These are phyloP conservation scores for Temnothorax curvispinosus DNA, from an alignment of 1,140 invertebrate species.

Conservation along the genomic window DNA sequence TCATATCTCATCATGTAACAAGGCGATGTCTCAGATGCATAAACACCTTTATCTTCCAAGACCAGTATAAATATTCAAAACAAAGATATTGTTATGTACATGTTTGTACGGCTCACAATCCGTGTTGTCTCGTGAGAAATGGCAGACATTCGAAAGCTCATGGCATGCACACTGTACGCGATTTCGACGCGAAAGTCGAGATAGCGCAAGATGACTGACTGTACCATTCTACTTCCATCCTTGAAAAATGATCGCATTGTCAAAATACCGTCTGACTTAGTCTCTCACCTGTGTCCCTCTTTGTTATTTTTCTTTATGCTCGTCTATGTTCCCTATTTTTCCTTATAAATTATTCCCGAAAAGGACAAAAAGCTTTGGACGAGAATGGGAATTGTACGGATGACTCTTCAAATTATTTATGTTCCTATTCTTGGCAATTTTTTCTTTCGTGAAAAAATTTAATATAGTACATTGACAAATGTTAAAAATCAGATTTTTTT, in stretches of 20 bases:
- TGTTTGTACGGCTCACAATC: not conserved
- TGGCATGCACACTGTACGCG: not conserved
- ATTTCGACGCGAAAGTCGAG: slow-evolving; percentile 41
- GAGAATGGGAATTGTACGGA: slow-evolving; percentile 13
- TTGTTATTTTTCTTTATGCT: slow-evolving; percentile 65
- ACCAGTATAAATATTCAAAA: slow-evolving; percentile 24
- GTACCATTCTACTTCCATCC: not conserved
- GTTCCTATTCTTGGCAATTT: not conserved
- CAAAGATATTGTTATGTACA: not conserved
- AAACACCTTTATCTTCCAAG: slow-evolving; percentile 43
- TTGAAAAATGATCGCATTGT: slow-evolving; percentile 73
- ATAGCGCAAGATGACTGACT: slow-evolving; percentile 37
- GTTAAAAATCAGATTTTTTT: not conserved
- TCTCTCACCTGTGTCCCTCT: slow-evolving; percentile 67
- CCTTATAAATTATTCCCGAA: slow-evolving; percentile 53
- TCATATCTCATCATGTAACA: not conserved
- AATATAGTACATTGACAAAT: not conserved
- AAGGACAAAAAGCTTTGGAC: slow-evolving; percentile 12
- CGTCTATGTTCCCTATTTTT: slow-evolving; percentile 52
- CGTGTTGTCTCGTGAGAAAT: slow-evolving; percentile 45
- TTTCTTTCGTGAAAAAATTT: not conserved
- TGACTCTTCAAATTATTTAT: slow-evolving; percentile 41
- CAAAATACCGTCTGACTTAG: slow-evolving; percentile 60
- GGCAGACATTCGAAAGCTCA: slow-evolving; percentile 24
- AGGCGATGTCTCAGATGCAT: not conserved